Base-by-base conservation (phyloP, 2,888 invertebrate genomes). In the Ectemnius continuus region DNA sequence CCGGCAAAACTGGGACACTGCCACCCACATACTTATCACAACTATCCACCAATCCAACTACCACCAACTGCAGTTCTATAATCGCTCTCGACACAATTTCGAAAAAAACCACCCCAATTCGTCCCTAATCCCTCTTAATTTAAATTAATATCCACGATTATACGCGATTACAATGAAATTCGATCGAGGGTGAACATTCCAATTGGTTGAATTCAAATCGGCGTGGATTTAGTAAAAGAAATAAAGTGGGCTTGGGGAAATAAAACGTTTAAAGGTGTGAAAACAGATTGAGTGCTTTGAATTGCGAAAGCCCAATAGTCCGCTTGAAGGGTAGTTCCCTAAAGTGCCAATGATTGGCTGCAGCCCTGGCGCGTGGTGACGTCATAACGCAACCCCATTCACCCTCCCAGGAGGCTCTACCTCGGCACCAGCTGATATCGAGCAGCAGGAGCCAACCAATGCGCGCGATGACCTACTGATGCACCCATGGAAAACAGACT, bases 371-470 rank as follows among this genome's bases (percentile, higher is more conserved):
- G 66, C 67, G 76, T 62, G 63, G 73, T 79, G 81, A 81, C 81
- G 81, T 81, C 71, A 79, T 67, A 52, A 70, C 61, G 69, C 75
- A 78, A 73, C 74, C 76, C 73, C 81, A 73, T 76, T 75, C 75
- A 83, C 76, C 79, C 79, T 75, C 71, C 70, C 70, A 66, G 56
- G 68, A 66, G 71, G 67, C 64, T 70, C 67, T 64, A 74, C 75
- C 72, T 75, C 76, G 61, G 76, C 72, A 74, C 82, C 82, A 82
- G 82, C 82, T 82, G 82, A 82, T 82, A 82, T 82, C 83, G 83
- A 82, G 73, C 79, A 83, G 74, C 68, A 67, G 70, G 70, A 69
- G 63, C 61, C 75, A 71, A 70, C 70, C 80, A 72, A 78, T 75
- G 71, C 80, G 72, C 75, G 73, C 74, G 76, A 70, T 78, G 76